Evolutionary conservation across 2,888 invertebrate species (phyloP), one percentile per base, ranked within the genome.

Genomic region (Rhagonycha fulva): DNA sequence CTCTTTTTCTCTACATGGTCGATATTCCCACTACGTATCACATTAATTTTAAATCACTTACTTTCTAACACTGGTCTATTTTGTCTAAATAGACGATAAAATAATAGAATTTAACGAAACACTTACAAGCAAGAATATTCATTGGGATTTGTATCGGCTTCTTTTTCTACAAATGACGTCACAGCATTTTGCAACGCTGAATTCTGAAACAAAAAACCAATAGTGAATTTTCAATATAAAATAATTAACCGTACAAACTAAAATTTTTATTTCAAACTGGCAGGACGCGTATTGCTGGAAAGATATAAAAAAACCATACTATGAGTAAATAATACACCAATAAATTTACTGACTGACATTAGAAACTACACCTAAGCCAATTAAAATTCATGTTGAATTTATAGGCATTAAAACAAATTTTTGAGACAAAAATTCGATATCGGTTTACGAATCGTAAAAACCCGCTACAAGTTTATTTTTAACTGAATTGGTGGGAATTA

Each of bases 81-180:
- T 12, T 12, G 12, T 32, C 12, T 12, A 4, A n/a, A n/a, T n/a
- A 62, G 71, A 14, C 4, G 47, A 32, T 70, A 7, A 19, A 62
- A 28, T 70, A 26, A n/a, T 14, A 14, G 30, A 61, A 26, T 66
- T 10, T 30, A 62, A 76, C 66, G 71, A 3, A 63, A 62, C 88
- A 92, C 91, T 91, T 87, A 92, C 92, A 92, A 86, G 85, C 91
- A 91, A 81, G 89, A 87, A 84, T 91, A 91, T 87, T 88, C 90
- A 82, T 89, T 88, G 80, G 89, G 89, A 78, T 84, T 84, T 70
- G 80, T 82, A 76, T 82, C 90, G 1, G 89, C 89, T 85, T 93
- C 92, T 86, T 91, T 92, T 82, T 90, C 89, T 67, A 93, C 90
- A 72, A 94, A 87, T n/a, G 93, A 90, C 74, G 91, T 89, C 79